Evolutionary conservation across 2,888 invertebrate genomes (phyloP), one percentile per base, ranked within the genome.

Genomic region (Lacanobia oleracea): DNA sequence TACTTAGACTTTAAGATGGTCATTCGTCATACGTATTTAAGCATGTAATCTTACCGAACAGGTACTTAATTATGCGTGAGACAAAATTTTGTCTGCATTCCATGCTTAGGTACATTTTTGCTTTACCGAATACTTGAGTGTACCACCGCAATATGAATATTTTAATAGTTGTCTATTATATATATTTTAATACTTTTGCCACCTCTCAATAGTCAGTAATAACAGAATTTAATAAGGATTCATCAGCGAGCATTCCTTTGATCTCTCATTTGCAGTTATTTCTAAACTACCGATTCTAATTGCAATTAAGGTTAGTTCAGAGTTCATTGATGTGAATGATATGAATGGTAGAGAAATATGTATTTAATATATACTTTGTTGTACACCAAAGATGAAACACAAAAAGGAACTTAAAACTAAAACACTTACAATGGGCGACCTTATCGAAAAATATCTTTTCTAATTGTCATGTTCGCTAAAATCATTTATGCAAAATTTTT

Each of bases 31-130:
- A 51, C 14, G 40, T 53, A 60, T 45, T 53, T 53, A 50, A 43
- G 43, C 18, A 45, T 75, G 9, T n/a, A n/a, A n/a, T n/a, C 56
- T 61, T 75, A 59, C 27, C 14, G 16, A 2, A 33, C n/a, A 50
- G n/a, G 40, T 57, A 50, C 21, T 61, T 66, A 60, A 51, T 27
- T 65, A 73, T 50, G 50, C 54, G 21, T 56, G 54, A 27, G 61
- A 57, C 40, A 66, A 73, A 63, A 48, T 16, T 8, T 51, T 59
- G 5, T 14, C 40, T n/a, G 27, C 54, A 18, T 61, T 56, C 10
- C 1, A 45, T 6, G 5, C 7, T 72, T 9, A 23, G 37, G 27
- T 27, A 27, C 27, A 23, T 12, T 40, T 45, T 14, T 23, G 21
- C 4, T 48, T 57, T 48, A 1, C 40, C 18, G 21, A 48, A 16